Evolutionary conservation across 2,797 vertebrate species (phyloP).

Genomic region (Xiphorhynchus erythropygius): DNA sequence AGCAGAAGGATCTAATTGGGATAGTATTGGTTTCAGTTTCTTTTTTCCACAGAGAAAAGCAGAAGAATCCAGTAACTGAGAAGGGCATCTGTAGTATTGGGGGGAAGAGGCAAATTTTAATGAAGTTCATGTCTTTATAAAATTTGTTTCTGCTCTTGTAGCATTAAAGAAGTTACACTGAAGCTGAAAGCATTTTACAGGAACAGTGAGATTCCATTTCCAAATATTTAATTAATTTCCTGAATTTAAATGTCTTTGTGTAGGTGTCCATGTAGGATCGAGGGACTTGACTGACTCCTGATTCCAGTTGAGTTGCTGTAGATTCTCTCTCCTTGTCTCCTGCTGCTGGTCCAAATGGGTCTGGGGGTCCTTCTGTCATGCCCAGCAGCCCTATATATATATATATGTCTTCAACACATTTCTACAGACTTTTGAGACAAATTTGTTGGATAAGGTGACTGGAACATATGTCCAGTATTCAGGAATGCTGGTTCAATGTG

Average conservation of each 20-base stretch:
- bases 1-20: background rate
- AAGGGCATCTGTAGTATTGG: background rate
- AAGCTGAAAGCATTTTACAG: background rate
- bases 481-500: background rate
- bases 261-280: background rate
- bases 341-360: background rate
- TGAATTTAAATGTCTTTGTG: background rate
- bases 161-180: background rate
- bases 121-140: background rate
- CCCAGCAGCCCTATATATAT: background rate
- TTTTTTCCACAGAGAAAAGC: background rate
- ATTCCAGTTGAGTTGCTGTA: background rate
- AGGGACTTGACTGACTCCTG: background rate
- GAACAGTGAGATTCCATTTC: background rate
- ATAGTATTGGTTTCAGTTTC: background rate
- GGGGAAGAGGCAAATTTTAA: background rate
- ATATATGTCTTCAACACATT: fast-evolving
- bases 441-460: background rate
- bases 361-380: background rate
- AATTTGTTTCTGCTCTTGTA: background rate
- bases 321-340: background rate
- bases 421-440: background rate
- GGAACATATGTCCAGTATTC: background rate
- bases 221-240: background rate
- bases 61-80: background rate